Conservation (phyloP, 2,888 invertebrate genomes). For the Eutolmus rufibarbis region DNA sequence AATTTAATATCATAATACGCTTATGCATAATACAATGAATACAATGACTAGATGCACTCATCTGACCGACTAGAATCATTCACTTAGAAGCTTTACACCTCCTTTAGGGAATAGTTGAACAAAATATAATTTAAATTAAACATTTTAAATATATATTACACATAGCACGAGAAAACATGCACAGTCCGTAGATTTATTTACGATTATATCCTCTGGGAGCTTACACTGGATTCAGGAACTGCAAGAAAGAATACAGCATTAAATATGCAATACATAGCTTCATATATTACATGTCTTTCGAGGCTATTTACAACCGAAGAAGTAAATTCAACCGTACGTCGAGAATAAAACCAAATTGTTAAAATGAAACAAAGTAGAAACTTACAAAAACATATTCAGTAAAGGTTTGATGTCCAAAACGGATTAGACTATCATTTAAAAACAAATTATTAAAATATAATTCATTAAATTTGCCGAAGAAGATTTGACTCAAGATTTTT, state of each 20-base stretch:
- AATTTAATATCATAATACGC: not conserved
- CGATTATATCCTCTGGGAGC: not conserved
- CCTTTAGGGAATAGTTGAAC: not conserved
- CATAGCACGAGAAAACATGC: not conserved
- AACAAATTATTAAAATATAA: too few species aligned
- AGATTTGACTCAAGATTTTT: too few species aligned
- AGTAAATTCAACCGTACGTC: too few species aligned
- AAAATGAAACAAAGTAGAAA: too few species aligned
- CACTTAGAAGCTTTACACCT: not conserved
- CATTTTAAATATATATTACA: not conserved
- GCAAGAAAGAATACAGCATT: not conserved
- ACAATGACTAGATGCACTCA: constrained; percentile 27
- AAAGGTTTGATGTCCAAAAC: too few species aligned
- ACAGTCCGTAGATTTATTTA: not conserved
- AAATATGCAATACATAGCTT: too few species aligned
- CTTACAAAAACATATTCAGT: too few species aligned
- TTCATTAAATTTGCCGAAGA: too few species aligned
- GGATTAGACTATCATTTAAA: too few species aligned
- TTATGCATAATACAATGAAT: constrained; percentile 19
- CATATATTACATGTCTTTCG: too few species aligned
- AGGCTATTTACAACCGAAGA: too few species aligned
- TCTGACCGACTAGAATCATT: not conserved
- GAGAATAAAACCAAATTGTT: too few species aligned
- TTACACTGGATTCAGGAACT: not conserved
- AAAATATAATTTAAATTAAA: not conserved